Evolutionary conservation across 2,113 vertebrate genomes (phyloP).

Genomic region (Psammodynastes pulverulentus): DNA sequence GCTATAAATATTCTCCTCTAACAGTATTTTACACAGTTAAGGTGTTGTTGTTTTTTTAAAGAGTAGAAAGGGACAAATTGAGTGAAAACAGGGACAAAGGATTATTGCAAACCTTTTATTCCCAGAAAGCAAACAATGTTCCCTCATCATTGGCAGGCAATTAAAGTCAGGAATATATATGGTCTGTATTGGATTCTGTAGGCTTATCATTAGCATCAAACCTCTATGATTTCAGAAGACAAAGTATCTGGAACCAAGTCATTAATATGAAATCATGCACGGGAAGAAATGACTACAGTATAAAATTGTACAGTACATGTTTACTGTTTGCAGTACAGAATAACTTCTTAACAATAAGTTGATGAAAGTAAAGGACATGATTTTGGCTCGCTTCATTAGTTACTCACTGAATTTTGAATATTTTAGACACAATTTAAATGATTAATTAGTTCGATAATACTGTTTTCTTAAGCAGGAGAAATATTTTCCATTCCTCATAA

Average conservation of each 20-base stretch:
- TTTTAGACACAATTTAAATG: neutral
- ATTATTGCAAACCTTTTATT: neutral
- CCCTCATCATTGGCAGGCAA: neutral
- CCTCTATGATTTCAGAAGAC: neutral
- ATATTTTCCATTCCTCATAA: neutral
- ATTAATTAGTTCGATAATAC: neutral
- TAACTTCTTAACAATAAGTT: neutral
- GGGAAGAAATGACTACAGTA: neutral
- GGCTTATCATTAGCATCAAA: neutral
- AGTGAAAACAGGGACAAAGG: neutral
- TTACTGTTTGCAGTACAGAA: neutral
- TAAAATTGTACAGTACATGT: neutral
- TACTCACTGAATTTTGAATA: neutral
- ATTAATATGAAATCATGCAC: too few relatives aligned
- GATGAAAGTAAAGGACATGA: too few relatives aligned
- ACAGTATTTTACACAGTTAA: neutral
- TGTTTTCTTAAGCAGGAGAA: neutral
- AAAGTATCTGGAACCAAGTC: neutral
- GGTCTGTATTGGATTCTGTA: neutral
- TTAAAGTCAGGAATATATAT: neutral
- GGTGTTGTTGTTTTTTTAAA: neutral
- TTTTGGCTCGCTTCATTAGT: neutral
- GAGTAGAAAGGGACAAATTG: neutral
- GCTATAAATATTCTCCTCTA: neutral
- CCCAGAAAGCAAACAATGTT: neutral